phyloP scores from a whole-genome alignment of 2,113 vertebrate species.

The Menidia beryllina region DNA sequence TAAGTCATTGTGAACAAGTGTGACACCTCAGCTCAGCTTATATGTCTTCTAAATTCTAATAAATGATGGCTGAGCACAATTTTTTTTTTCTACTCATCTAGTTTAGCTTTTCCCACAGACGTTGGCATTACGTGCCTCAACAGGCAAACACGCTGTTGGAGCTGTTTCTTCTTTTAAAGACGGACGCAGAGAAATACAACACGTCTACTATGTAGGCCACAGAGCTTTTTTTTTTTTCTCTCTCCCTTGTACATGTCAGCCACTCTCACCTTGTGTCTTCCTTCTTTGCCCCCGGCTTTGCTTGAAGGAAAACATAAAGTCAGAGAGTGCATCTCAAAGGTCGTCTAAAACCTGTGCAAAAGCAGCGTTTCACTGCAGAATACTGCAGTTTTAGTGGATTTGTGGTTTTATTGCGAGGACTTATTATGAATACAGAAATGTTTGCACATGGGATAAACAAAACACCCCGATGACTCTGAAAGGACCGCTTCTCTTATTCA shows the following conservation, averaged over 20 bases:
- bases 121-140: background rate
- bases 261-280: slow-evolving; percentile 1
- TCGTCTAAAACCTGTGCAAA: slow-evolving; percentile 19
- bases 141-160: background rate
- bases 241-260: background rate
- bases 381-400: slow-evolving; percentile 34
- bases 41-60: slow-evolving; percentile 8
- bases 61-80: background rate
- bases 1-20: background rate
- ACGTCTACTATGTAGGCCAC: slow-evolving; percentile 4
- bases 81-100: slow-evolving; percentile 17
- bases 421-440: slow-evolving; percentile 5
- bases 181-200: background rate
- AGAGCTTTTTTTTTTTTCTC: background rate
- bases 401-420: slow-evolving; percentile 34
- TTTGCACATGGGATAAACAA: slow-evolving; percentile 26
- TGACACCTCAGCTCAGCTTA: background rate
- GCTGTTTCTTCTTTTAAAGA: background rate
- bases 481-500: slow-evolving; percentile 1
- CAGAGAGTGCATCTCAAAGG: background rate
- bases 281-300: slow-evolving; percentile 12
- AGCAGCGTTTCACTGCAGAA: slow-evolving; percentile 15
- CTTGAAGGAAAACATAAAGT: slow-evolving; percentile 2
- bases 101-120: slow-evolving; percentile 20
- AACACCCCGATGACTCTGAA: slow-evolving; percentile 16